These are phyloP conservation scores for Lacanobia oleracea DNA, from an alignment of 2,888 invertebrate species.

Conservation along the genomic window DNA sequence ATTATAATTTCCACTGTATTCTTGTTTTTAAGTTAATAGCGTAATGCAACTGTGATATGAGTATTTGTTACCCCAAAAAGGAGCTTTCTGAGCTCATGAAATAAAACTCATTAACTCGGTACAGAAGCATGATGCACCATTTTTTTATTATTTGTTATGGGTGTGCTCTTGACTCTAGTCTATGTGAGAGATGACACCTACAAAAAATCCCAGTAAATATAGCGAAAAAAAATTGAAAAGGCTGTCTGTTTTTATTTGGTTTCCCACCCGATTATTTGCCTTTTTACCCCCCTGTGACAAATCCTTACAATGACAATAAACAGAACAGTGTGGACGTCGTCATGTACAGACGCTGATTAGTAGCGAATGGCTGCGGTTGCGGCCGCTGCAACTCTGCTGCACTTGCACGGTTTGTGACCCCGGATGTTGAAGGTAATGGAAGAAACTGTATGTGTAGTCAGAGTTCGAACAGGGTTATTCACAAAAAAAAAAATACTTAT, in stretches of 20 bases:
- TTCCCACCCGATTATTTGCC: neutral
- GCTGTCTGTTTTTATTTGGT: neutral
- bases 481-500: no score
- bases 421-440: conserved; percentile 40
- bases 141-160: no score
- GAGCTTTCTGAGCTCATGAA: no score
- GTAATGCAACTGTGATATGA: no score
- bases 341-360: conserved; percentile 77
- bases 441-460: conserved; percentile 15
- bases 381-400: conserved; percentile 64
- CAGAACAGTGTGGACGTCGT: conserved; percentile 52
- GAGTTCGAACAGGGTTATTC: no score
- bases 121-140: neutral
- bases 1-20: no score
- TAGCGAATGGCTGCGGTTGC: conserved; percentile 72
- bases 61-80: no score
- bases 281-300: conserved; percentile 1
- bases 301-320: conserved; percentile 39
- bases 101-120: no score
- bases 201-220: neutral
- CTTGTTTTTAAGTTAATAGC: no score
- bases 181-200: no score
- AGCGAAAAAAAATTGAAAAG: neutral
- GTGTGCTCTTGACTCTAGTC: no score
- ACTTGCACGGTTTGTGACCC: conserved; percentile 27